Percentiles rank a stretch among this genome's conserved stretches.
Conservation (phyloP, 2,113 vertebrate genomes). For the Apteryx owenii region DNA sequence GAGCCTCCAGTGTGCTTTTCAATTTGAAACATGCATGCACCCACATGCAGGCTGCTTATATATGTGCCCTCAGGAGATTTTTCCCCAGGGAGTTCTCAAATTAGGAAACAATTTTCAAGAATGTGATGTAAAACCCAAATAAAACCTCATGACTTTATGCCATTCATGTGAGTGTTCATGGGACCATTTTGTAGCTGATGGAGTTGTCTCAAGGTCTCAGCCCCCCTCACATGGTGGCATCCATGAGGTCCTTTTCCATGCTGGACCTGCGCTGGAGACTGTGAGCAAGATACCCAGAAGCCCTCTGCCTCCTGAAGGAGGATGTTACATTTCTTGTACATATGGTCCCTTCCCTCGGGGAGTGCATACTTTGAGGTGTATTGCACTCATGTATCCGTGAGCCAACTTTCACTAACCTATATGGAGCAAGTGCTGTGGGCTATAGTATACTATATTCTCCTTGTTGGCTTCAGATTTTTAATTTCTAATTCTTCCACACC, state of each 20-base stretch:
- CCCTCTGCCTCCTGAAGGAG: neutral
- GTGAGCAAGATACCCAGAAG: neutral
- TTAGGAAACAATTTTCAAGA: neutral
- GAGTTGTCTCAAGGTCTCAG: neutral
- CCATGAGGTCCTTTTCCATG: neutral
- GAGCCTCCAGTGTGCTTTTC: neutral
- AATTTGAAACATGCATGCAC: neutral
- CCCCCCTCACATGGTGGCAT: neutral
- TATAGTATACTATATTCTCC: neutral
- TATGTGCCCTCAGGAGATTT: neutral
- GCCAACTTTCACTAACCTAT: neutral
- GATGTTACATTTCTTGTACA: neutral
- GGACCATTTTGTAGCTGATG: neutral
- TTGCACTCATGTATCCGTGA: neutral
- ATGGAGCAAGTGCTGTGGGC: neutral
- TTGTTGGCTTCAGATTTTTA: neutral
- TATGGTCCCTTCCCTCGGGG: rapidly evolving
- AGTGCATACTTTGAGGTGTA: neutral
- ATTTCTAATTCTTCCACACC: neutral
- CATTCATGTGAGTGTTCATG: neutral
- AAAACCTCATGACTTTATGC: neutral
- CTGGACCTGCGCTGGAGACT: too few species aligned
- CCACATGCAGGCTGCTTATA: too few species aligned
- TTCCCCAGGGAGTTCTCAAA: neutral
- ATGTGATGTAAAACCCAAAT: neutral